phyloP scores from a whole-genome alignment of 2,888 invertebrate genomes.

The Saturnia pavonia region DNA sequence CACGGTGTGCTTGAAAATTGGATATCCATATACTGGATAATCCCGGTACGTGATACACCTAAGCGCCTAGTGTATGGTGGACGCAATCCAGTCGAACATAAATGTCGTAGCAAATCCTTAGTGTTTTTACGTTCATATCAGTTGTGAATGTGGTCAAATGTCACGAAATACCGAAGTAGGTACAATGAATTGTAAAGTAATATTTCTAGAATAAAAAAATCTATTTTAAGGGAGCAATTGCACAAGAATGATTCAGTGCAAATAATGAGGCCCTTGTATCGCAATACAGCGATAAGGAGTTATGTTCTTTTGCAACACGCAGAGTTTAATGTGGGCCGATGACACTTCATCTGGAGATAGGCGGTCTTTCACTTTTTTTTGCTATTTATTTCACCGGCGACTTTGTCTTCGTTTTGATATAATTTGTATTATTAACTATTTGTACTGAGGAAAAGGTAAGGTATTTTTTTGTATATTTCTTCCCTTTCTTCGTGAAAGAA shows the following conservation, averaged over 20 bases:
- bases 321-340: slow-evolving; percentile 46
- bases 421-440: neutral
- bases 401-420: neutral
- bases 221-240: slow-evolving; percentile 26
- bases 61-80: no score
- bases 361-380: slow-evolving; percentile 49
- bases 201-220: slow-evolving; percentile 1
- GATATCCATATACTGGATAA: no score
- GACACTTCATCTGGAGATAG: slow-evolving; percentile 47
- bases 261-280: slow-evolving; percentile 44
- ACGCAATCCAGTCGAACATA: no score
- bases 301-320: slow-evolving; percentile 48
- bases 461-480: no score
- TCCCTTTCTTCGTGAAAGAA: no score
- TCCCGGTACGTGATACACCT: no score
- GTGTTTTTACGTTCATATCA: no score
- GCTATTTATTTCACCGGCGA: neutral
- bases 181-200: neutral
- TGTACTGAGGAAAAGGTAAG: no score
- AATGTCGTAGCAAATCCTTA: no score
- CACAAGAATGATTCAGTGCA: slow-evolving; percentile 38
- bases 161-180: neutral
- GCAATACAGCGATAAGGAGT: slow-evolving; percentile 38
- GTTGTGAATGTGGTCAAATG: neutral
- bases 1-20: no score